Conservation (phyloP, 2,113 vertebrate genomes). For the Eolophus roseicapilla region DNA sequence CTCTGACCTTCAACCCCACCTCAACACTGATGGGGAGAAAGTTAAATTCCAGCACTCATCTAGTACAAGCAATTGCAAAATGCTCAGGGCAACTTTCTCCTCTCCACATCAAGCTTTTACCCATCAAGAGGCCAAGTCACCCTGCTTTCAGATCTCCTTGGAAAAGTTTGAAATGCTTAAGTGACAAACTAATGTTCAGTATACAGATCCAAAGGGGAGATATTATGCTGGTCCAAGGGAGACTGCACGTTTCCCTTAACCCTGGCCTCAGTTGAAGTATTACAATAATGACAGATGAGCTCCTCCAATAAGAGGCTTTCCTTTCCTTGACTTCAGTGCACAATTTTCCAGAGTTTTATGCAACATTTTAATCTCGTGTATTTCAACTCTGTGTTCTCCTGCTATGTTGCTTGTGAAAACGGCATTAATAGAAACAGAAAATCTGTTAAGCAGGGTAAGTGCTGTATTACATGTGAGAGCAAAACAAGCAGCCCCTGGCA, state of each 20-base stretch:
- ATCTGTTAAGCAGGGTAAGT: slow-evolving; percentile 46
- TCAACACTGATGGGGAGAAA: background rate
- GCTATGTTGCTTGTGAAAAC: slow-evolving; percentile 58
- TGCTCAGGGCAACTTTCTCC: background rate
- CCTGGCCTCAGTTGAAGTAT: slow-evolving; percentile 24
- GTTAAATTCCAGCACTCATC: background rate
- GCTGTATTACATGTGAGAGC: slow-evolving; percentile 7
- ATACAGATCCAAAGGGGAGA: slow-evolving; percentile 30
- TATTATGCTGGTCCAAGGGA: background rate
- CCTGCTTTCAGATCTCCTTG: background rate
- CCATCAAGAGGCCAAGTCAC: background rate
- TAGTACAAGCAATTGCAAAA: background rate
- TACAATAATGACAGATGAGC: slow-evolving; percentile 62
- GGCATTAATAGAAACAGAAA: slow-evolving; percentile 48
- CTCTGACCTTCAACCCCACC: background rate
- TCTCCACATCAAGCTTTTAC: background rate
- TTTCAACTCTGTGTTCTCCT: slow-evolving; percentile 40
- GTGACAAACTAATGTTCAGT: slow-evolving; percentile 32
- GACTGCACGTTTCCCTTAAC: slow-evolving; percentile 19
- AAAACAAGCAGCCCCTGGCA: slow-evolving; percentile 44
- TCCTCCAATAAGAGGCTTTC: slow-evolving; percentile 62
- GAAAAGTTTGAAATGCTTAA: slow-evolving; percentile 33
- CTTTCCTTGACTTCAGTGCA: slow-evolving; percentile 49
- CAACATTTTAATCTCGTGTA: slow-evolving; percentile 52
- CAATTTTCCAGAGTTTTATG: slow-evolving; percentile 48